A percentile compares a stretch with the other conserved stretches of the same genome.
Conservation (phyloP, 2,888 invertebrate species). For the Ferrisia virgata region DNA sequence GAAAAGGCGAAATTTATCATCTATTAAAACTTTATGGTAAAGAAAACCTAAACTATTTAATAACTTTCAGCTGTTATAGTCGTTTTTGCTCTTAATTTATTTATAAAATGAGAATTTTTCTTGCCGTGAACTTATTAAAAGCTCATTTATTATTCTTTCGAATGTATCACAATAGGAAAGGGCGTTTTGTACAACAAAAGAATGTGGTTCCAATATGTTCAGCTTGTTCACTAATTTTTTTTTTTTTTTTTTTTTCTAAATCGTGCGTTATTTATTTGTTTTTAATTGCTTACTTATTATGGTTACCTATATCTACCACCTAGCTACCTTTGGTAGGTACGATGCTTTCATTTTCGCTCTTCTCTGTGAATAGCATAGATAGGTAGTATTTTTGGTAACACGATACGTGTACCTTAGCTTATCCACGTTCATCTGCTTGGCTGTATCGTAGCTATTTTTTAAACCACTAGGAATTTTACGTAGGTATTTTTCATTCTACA, state of each 20-base stretch:
- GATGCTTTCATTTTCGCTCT: too few relatives aligned
- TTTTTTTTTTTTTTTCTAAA: neutral
- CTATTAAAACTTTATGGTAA: slow-evolving; percentile 26
- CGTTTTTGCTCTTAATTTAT: slow-evolving; percentile 16
- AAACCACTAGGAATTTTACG: too few relatives aligned
- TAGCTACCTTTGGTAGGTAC: too few relatives aligned
- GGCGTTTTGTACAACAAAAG: neutral
- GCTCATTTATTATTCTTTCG: neutral
- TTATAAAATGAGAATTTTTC: slow-evolving; percentile 10
- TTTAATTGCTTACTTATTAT: neutral
- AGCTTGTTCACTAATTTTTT: neutral
- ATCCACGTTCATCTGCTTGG: too few relatives aligned
- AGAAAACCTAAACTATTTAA: slow-evolving; percentile 25
- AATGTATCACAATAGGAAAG: neutral
- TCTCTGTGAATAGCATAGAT: too few relatives aligned
- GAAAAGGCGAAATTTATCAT: slow-evolving; percentile 30
- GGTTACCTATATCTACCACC: neutral
- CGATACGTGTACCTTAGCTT: too few relatives aligned
- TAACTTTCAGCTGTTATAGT: slow-evolving; percentile 18
- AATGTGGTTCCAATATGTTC: neutral
- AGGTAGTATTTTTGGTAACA: too few relatives aligned
- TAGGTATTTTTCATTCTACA: neutral
- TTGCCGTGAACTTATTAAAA: slow-evolving; percentile 6
- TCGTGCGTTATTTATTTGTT: neutral
- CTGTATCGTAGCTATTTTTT: too few relatives aligned